Evolutionary conservation across 2,888 invertebrate species (phyloP), one percentile per base, ranked within the genome.

Genomic region (Cryptus viduatorius): DNA sequence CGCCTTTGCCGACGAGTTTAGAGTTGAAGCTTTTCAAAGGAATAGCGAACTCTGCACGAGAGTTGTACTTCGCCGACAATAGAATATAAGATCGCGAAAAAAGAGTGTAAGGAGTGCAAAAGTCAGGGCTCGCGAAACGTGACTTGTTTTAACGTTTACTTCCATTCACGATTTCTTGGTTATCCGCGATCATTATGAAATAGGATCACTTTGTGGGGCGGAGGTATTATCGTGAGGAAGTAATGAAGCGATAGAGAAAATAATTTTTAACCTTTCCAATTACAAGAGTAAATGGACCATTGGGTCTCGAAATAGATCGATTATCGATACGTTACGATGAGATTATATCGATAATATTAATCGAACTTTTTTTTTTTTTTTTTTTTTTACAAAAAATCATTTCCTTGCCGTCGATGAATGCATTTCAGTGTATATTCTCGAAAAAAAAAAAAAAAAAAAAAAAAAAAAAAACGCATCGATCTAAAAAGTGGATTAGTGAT

Each of bases 131-230:
- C 59, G 79, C 42, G 24, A 59, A 81, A 84, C 84, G 84, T 84
- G 84, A 84, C 84, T 84, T 50, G 79, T 76, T 75, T 82, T 37
- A 65, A 72, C 79, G 69, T 79, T 79, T 79, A 79, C 79, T 79
- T 76, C 71, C 79, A 71, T 71, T 69, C 79, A 79, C 81, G 24
- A 82, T 75, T 82, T 14, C 59, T 44, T 48, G 31, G 59, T 79
- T 76, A 75, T 76, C 65, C 68, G 10, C 56, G 71, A 75, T 79
- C 61, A 24, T 67, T 67, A 79, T 31, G 73, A 82, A 84, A 71
- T 48, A 10, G 4, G 24, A 56, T 16, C 1, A 19, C 37, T 37
- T 8, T 4, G 10, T 24, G 24, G 2, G 24, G 3, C 7, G 24
- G 12, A 19, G 56, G 24, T 31, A 53, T 69, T n/a, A 64, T 78